Conservation (phyloP, 1,140 invertebrate genomes). For the Scylla paramamosain region DNA sequence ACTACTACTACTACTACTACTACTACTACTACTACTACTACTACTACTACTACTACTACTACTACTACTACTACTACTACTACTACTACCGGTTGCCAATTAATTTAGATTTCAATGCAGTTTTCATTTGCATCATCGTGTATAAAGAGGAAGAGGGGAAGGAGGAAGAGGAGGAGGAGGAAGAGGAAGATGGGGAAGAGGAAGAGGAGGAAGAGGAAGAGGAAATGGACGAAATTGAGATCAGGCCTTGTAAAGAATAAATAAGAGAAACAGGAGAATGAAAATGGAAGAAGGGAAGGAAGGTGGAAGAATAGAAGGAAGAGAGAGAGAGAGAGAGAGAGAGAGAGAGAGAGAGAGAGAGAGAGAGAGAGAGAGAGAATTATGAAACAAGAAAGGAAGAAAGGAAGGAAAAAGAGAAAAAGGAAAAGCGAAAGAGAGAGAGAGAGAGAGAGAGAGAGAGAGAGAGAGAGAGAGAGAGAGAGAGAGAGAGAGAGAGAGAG, state of each 20-base stretch:
- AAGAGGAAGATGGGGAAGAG: no score
- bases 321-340: background rate
- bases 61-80: background rate
- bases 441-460: background rate
- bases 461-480: background rate
- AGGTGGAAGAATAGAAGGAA: background rate
- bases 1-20: slow-evolving; percentile 1
- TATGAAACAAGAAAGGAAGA: background rate
- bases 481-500: background rate
- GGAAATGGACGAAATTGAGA: background rate
- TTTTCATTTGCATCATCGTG: background rate
- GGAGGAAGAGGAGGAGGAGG: no score
- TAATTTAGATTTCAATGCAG: background rate
- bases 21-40: slow-evolving; percentile 18
- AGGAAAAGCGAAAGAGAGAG: background rate
- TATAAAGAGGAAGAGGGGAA: no score
- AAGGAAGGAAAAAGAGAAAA: background rate
- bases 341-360: background rate
- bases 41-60: slow-evolving; percentile 27
- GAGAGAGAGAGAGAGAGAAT: background rate
- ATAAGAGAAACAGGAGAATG: background rate
- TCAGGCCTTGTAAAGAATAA: background rate
- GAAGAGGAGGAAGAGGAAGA: no score
- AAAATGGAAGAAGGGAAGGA: background rate
- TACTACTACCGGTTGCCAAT: background rate